Evolutionary conservation across 2,888 invertebrate species (phyloP), one percentile per base, ranked within the genome.

Genomic region (Athalia circularis): DNA sequence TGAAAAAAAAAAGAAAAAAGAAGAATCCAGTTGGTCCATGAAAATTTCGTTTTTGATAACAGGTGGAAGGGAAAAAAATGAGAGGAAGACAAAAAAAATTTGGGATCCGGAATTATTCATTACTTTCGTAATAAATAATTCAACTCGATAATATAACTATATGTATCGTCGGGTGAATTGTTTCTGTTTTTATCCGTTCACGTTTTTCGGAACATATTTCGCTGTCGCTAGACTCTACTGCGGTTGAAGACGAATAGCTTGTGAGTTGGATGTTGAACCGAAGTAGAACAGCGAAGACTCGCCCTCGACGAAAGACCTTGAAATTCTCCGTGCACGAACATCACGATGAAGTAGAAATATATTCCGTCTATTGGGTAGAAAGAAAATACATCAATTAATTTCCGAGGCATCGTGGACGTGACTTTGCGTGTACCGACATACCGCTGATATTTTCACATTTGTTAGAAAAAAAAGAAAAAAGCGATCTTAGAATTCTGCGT

Each of bases 1-100:
- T 54, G n/a, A n/a, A 54, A 11, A 11, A 3, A 7, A 15, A 7
- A 13, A 61, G 59, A 59, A 57, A 72, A 72, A 45, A 72, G 50
- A 29, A 29, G 3, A 52, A 13, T 47, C 59, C 59, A 9, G 29
- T 2, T 29, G 29, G 57, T 57, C 8, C 52, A 54, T 29, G 52
- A 52, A 13, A 13, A 13, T 72, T 72, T 47, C 72, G 45, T 13
- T 45, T 45, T 47, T 59, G 57, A 81, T 81, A 82, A 79, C 70
- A 67, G 79, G 70, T 70, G 67, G 57, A 29, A n/a, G 13, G 29
- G 43, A 52, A 59, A 52, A 45, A n/a, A 76, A 61, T 54, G 48
- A 70, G 72, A 47, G 50, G 45, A 50, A 47, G 13, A 59, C 45
- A 64, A 65, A 50, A 29, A 61, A 64, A 65, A 67, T 76, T 80